Evolutionary conservation across 1,140 invertebrate species (phyloP), one percentile per base, ranked within the genome.

Genomic region (Gryllus bimaculatus): DNA sequence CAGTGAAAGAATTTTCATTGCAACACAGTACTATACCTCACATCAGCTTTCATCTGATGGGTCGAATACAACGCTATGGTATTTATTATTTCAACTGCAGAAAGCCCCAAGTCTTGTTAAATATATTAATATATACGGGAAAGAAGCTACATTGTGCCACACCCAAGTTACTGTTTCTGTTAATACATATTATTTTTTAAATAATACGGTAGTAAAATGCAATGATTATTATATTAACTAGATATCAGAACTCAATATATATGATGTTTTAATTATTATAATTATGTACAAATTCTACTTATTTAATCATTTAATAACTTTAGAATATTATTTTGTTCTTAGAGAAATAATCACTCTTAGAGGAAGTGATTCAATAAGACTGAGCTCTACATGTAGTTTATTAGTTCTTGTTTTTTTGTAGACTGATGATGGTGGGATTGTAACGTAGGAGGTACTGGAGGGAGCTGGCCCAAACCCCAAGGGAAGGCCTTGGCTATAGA

Each of bases 201-300:
- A 66, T 66, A 66, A 66, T 13, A 18, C 54, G 18, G 54, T 66
- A 66, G 54, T 66, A 66, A 39, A 66, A 66, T 66, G 54, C 54
- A 66, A 66, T 66, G 54, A 66, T 66, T 66, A 66, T 66, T 66
- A 66, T 66, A 66, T 66, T 66, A 66, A 66, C 54, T 66, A 66
- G 54, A 66, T 66, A 66, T 66, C 54, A 66, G 18, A 66, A 66
- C 54, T 66, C 54, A 66, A 66, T 66, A 66, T 66, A 66, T 66
- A 66, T 66, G 54, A 66, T 66, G 54, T 66, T 66, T 66, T 66
- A 13, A 66, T 66, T 66, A 66, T 66, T 66, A 66, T 66, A 10
- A 66, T 66, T 66, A 66, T 66, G 54, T 66, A 66, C 54, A 66
- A 66, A 66, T 66, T 66, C 54, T 66, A 66, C 54, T 66, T 66